Evolutionary conservation across 2,797 vertebrate species (phyloP), one percentile per base, ranked within the genome.

Genomic region (Columba guinea): DNA sequence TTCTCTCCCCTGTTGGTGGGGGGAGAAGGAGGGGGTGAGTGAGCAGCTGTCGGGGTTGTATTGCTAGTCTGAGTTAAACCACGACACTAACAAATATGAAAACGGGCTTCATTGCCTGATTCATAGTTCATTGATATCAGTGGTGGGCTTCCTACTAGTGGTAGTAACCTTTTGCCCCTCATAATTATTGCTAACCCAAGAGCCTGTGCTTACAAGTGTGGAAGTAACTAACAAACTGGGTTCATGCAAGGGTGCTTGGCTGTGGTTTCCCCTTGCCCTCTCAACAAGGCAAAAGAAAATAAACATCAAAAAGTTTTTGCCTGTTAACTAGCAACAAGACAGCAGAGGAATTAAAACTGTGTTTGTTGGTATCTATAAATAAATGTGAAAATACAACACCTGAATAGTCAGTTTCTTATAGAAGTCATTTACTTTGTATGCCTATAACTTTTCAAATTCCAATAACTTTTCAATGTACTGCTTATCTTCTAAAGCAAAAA

Each of bases 401-500:
- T 86, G 27, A 74, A 46, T 35, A 52, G 11, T 49, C 48, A 35
- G 30, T 90, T 77, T 6, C 52, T 88, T 86, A 20, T 41, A 48
- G 39, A 83, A 70, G 37, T 27, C 71, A 37, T 64, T 53, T 28
- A 6, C 12, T 79, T 81, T 37, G 9, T 48, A 19, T 82, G 58
- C 41, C 83, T 74, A 58, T 86, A 34, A 53, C 7, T 69, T 86
- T 59, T 73, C 62, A 87, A 26, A 46, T 46, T 58, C 41, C 84
- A 80, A 58, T 86, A 34, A 53, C 7, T 69, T 86, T 59, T 73
- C 62, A 87, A 28, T 62, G n/a, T 55, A 35, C 28, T n/a, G 10
- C 84, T 87, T 53, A 11, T 84, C 34, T 84, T 93, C 67, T 76
- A 34, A 55, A 80, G 81, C 75, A 89, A 79, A 92, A 85, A 83